phyloP scores from a whole-genome alignment of 2,113 vertebrate species.

The Mesocricetus auratus region DNA sequence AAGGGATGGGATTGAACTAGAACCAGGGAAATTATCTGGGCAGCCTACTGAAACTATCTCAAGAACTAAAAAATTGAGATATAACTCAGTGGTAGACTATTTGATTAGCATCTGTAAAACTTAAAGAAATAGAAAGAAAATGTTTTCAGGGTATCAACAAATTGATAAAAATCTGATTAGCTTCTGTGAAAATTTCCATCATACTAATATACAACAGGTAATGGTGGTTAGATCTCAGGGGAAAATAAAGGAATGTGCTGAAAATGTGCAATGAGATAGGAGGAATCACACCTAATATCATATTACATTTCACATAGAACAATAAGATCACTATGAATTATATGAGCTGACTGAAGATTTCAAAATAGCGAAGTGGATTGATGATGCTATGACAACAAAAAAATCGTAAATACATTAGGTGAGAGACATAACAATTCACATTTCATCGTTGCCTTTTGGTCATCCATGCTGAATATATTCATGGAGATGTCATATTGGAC shows the following conservation, averaged over 20 bases:
- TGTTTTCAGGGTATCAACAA: background rate
- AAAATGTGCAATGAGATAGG: background rate
- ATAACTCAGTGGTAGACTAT: background rate
- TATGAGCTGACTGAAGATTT: background rate
- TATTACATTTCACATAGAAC: background rate
- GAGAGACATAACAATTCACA: background rate
- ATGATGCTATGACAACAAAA: background rate
- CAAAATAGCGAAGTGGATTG: background rate
- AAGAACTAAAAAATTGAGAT: background rate
- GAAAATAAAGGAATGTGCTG: background rate
- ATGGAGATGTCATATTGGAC: background rate
- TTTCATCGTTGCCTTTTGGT: background rate
- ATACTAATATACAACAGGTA: background rate
- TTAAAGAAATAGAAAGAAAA: background rate
- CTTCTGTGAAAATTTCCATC: background rate
- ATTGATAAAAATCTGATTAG: background rate
- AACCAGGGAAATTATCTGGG: background rate
- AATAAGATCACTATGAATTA: background rate
- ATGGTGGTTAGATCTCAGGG: background rate
- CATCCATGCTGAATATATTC: background rate
- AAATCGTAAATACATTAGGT: background rate
- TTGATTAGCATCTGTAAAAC: background rate
- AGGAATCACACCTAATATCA: background rate
- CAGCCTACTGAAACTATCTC: background rate
- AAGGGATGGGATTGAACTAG: background rate